Evolutionary conservation across 2,797 vertebrate species (phyloP).

Genomic region (Mus minutoides): DNA sequence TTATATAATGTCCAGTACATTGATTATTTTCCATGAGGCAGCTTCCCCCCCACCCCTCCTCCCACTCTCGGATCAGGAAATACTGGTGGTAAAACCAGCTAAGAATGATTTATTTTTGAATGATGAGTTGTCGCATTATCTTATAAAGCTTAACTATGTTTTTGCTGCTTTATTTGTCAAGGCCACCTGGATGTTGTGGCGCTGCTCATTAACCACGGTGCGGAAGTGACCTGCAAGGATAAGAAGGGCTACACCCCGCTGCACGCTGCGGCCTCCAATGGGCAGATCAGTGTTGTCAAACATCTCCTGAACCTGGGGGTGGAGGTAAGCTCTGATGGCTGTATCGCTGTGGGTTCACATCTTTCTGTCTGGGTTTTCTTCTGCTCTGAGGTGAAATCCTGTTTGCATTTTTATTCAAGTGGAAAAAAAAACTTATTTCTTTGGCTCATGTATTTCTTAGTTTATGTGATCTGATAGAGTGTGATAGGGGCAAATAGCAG

Average conservation of each 20-base stretch:
- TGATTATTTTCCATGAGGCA: background rate
- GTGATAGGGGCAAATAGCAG: background rate
- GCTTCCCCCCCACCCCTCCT: background rate
- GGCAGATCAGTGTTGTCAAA: slow-evolving; percentile 95
- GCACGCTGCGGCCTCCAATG: slow-evolving; percentile 96
- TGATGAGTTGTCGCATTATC: background rate
- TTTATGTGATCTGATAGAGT: background rate
- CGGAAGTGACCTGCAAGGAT: slow-evolving; percentile 97
- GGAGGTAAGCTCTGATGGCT: slow-evolving; percentile 88
- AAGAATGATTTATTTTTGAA: background rate
- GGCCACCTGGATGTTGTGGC: slow-evolving; percentile 96
- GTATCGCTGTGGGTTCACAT: no score
- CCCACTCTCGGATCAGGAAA: background rate
- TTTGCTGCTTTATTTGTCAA: slow-evolving; percentile 77
- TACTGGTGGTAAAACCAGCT: background rate
- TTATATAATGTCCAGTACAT: background rate
- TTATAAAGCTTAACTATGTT: background rate
- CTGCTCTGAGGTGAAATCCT: background rate
- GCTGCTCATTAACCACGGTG: slow-evolving; percentile 95
- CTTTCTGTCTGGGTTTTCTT: slow-evolving; percentile 27
- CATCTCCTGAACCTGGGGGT: slow-evolving; percentile 96
- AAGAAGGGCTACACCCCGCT: slow-evolving; percentile 98
- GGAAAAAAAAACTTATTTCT: background rate
- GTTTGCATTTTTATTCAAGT: slow-evolving; percentile 44
- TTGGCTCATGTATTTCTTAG: background rate